These are phyloP conservation scores for Myrmecophaga tridactyla DNA, from an alignment of 2,113 vertebrate species.

Conservation along the genomic window DNA sequence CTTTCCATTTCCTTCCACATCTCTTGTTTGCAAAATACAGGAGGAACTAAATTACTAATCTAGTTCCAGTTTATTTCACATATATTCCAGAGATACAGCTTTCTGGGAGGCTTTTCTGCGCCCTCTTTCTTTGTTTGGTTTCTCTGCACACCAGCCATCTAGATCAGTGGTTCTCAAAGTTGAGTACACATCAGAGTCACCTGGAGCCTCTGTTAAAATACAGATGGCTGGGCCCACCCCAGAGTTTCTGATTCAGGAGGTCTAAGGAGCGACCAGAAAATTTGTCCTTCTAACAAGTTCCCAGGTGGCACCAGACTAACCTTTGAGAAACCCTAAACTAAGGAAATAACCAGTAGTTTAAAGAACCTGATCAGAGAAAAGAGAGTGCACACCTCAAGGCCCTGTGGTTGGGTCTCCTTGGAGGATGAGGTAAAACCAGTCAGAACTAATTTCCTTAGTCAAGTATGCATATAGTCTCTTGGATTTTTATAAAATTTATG, in stretches of 20 bases:
- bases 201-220: not conserved
- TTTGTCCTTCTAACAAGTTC: not conserved
- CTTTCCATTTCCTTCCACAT: constrained; percentile 66
- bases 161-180: not conserved
- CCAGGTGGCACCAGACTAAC: not conserved
- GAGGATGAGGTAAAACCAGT: not conserved
- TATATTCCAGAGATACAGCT: constrained; percentile 9
- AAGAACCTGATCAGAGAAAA: not conserved
- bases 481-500: not conserved
- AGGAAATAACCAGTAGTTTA: not conserved
- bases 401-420: not conserved
- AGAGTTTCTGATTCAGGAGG: not conserved
- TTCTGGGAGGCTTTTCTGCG: constrained; percentile 19
- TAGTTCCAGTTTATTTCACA: constrained; percentile 57
- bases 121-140: constrained; percentile 5
- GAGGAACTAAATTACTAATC: constrained; percentile 60
- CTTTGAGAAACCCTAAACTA: not conserved
- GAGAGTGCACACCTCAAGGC: not conserved
- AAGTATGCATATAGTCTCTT: not conserved
- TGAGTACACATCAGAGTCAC: not conserved
- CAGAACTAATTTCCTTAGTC: not conserved
- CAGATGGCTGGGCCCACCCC: not conserved
- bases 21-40: constrained; percentile 72
- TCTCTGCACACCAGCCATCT: not conserved
- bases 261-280: not conserved